phyloP scores from a whole-genome alignment of 1,140 invertebrate species.

The Drosophila guanche region DNA sequence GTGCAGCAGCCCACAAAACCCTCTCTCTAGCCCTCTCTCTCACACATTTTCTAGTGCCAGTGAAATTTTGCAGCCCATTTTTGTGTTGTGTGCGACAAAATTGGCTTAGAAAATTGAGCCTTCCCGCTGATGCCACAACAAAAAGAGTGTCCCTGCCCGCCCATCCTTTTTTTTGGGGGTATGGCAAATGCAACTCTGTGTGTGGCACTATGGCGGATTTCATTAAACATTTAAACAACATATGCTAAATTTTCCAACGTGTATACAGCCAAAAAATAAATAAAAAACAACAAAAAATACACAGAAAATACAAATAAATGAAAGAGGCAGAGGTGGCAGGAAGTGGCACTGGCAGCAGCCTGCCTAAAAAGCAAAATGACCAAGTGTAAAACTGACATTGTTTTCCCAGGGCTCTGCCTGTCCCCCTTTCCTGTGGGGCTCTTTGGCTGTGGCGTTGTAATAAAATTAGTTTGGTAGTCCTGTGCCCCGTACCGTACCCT shows the following conservation, averaged over 20 bases:
- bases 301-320: constrained; percentile 2
- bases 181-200: constrained; percentile 77
- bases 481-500: neutral
- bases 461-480: constrained; percentile 65
- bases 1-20: neutral
- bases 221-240: constrained; percentile 80
- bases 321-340: neutral
- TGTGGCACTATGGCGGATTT: constrained; percentile 69
- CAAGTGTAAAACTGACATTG: constrained; percentile 78
- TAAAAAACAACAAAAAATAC: constrained; percentile 9
- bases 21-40: neutral
- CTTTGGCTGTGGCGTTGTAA: constrained; percentile 69
- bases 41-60: too few relatives aligned
- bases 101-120: constrained; percentile 79
- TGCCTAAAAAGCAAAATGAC: constrained; percentile 64
- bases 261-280: constrained; percentile 10
- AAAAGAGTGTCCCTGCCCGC: neutral
- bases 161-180: neutral
- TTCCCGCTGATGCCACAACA: constrained; percentile 33
- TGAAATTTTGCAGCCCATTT: constrained; percentile 31
- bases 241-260: constrained; percentile 72
- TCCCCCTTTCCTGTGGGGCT: constrained; percentile 54
- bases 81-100: constrained; percentile 65
- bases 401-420: constrained; percentile 33
- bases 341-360: constrained; percentile 6